Percentiles rank a stretch among this genome's conserved stretches.
Evolutionary conservation across 2,797 vertebrate species (phyloP).

Genomic region (Smutsia temminckii): DNA sequence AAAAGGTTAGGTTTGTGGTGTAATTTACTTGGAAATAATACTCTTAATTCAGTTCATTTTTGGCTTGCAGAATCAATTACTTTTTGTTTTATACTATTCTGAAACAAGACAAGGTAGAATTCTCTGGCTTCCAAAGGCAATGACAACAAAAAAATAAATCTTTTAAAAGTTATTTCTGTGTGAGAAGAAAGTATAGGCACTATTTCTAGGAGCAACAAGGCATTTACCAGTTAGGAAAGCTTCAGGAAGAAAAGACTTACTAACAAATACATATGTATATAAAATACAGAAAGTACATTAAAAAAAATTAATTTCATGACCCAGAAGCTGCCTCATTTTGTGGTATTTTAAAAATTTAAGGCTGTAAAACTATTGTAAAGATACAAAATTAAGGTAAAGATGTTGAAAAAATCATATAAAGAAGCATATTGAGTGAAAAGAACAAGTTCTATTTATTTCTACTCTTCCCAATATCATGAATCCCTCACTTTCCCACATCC

Average conservation of each 20-base stretch:
- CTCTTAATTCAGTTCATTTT: not conserved
- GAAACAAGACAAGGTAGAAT: not conserved
- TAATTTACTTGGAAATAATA: not conserved
- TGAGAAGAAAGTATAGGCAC: not conserved
- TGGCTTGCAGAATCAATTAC: not conserved
- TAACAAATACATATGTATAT: not conserved
- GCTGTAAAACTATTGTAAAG: not conserved
- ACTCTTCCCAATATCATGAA: not conserved
- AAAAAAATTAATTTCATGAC: not conserved
- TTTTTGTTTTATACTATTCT: not conserved
- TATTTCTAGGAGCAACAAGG: not conserved
- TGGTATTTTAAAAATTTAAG: not conserved
- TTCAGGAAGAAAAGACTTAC: not conserved
- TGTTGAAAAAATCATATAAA: not conserved
- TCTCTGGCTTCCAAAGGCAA: not conserved
- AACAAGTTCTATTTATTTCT: not conserved
- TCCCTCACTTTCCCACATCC: not conserved
- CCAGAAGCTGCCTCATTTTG: not conserved
- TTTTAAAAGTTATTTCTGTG: not conserved
- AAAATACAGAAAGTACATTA: not conserved
- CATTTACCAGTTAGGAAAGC: not conserved
- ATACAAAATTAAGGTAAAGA: not conserved
- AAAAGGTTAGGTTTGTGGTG: not conserved
- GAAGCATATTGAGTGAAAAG: not conserved
- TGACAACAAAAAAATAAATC: not conserved